Evolutionary conservation across 1,140 invertebrate species (phyloP).

Genomic region (Tyrophagus putrescentiae): DNA sequence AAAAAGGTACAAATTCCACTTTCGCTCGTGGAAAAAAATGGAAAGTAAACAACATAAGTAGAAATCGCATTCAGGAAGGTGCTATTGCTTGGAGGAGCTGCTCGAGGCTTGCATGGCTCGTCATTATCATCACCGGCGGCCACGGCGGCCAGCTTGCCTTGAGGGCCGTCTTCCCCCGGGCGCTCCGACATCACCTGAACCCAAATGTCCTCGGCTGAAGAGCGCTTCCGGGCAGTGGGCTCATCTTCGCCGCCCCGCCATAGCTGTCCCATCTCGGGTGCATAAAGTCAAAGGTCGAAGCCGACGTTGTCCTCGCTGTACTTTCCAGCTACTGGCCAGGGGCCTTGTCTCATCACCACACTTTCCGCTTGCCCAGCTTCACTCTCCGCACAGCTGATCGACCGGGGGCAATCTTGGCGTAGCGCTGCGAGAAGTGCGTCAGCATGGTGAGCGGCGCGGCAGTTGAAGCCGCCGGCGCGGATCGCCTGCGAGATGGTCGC

Average conservation of each 20-base stretch:
- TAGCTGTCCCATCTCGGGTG: slow-evolving; percentile 51
- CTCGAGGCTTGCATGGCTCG: no score
- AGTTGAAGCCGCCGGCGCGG: slow-evolving; percentile 53
- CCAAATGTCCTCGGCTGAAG: slow-evolving; percentile 65
- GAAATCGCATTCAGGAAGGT: no score
- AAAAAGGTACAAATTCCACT: no score
- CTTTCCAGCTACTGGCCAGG: no score
- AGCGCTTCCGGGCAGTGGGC: slow-evolving; percentile 56
- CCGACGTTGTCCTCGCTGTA: slow-evolving; percentile 50
- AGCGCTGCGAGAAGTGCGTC: slow-evolving; percentile 93
- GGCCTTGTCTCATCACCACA: no score
- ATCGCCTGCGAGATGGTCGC: slow-evolving; percentile 51
- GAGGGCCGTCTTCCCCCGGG: not conserved
- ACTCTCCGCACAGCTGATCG: not conserved
- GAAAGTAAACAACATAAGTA: no score
- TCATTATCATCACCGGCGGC: no score
- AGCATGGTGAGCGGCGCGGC: slow-evolving; percentile 74
- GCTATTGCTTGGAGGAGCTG: no score
- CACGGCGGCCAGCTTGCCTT: slow-evolving; percentile 12
- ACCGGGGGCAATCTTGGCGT: slow-evolving; percentile 66
- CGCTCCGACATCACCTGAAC: slow-evolving; percentile 56
- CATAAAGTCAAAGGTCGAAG: slow-evolving; percentile 92
- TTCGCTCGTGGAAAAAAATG: not conserved
- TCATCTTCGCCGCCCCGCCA: slow-evolving; percentile 56
- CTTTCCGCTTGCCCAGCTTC: no score